Base-by-base conservation (phyloP, 2,113 vertebrate genomes). In the Neotoma lepida region DNA sequence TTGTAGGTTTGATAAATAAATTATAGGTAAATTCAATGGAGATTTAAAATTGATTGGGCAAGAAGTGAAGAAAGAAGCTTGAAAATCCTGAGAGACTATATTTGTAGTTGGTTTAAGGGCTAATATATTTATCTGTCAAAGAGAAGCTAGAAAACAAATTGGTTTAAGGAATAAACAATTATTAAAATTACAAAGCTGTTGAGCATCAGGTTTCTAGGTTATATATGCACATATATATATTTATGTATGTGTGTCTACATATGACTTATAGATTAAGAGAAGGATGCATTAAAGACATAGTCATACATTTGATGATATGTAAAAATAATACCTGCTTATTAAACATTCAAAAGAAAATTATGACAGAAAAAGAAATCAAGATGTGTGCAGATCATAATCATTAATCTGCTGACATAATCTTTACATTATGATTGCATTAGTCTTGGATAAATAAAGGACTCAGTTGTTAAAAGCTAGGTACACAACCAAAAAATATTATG, bases 11-110 rank as follows among this genome's bases (percentile, higher is more conserved):
- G n/a, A 82, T 13, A 76, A 86, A 46, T 76, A 92, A 80, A 20
- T 68, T 74, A 73, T 58, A 81, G 6, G 33, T 70, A 9, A 56
- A 81, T 49, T 91, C 49, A 89, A 20, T 4, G 35, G n/a, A 46
- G 49, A 81, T 89, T 76, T 86, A 49, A 94, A 95, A 49, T n/a
- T 88, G 12, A 80, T 30, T 94, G 8, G 51, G 41, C 17, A 46
- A 14, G 8, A 82, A 74, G 64, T 61, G 39, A 51, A 81, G 14
- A 63, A 63, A n/a, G 20, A 49, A 90, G 49, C 9, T 49, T 49
- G 56, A 80, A 15, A 41, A 90, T 63, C 49, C 18, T 91, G 88
- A 44, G 44, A 86, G 15, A 81, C 71, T 94, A 35, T 10, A 3
- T 4, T 44, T 2, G 5, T 58, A 74, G 39, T 12, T 87, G 30